Conservation (phyloP, 2,888 invertebrate genomes). For the Zaprionus obscuricornis region DNA sequence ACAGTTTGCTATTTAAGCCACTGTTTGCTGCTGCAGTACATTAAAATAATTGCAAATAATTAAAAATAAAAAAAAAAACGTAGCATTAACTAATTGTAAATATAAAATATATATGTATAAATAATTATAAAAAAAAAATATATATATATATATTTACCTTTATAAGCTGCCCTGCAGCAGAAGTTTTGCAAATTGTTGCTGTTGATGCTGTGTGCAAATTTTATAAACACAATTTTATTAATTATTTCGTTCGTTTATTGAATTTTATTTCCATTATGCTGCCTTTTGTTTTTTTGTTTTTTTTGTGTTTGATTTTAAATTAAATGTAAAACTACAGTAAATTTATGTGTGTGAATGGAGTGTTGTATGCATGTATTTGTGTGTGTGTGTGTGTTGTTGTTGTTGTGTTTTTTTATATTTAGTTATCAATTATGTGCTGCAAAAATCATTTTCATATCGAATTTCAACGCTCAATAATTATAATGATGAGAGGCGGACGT, state of each 20-base stretch:
- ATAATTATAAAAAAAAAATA: too few species aligned
- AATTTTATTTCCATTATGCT: slow-evolving; percentile 52
- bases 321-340: slow-evolving; percentile 64
- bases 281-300: slow-evolving; percentile 33
- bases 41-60: too few species aligned
- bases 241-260: slow-evolving; percentile 50
- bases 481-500: slow-evolving; percentile 29
- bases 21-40: too few species aligned
- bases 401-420: slow-evolving; percentile 38
- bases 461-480: slow-evolving; percentile 44
- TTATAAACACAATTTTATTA: slow-evolving; percentile 4
- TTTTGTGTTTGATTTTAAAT: slow-evolving; percentile 62
- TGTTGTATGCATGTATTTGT: slow-evolving; percentile 30
- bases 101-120: too few species aligned
- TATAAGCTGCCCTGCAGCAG: too few species aligned
- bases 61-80: too few species aligned
- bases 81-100: too few species aligned
- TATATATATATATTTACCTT: too few species aligned
- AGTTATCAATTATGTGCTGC: slow-evolving; percentile 67
- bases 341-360: slow-evolving; percentile 37
- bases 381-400: slow-evolving; percentile 24
- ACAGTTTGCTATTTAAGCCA: too few species aligned
- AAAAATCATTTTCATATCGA: slow-evolving; percentile 52
- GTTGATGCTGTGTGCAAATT: background rate
- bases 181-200: background rate